Conservation (phyloP, 2,797 vertebrate species). For the Enteromius paludinosus region DNA sequence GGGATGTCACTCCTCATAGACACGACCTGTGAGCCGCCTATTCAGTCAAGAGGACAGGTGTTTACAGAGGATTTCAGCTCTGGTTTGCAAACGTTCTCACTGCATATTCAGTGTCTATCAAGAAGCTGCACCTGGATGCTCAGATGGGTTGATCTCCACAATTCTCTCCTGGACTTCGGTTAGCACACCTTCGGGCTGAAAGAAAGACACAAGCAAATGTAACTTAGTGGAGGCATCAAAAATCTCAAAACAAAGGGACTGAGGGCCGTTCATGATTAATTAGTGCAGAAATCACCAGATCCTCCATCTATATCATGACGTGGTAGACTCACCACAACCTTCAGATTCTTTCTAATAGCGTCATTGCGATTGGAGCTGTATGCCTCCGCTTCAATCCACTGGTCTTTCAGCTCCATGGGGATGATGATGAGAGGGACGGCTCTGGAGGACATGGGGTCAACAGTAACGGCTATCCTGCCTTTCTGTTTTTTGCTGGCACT, state of each 20-base stretch:
- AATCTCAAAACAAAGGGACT: not conserved
- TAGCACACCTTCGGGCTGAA: constrained; percentile 57
- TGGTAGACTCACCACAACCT: constrained; percentile 78
- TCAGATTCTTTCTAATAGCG: constrained; percentile 77
- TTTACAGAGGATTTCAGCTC: too few relatives aligned
- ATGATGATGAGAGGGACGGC: constrained; percentile 75
- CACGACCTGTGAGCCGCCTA: constrained; percentile 79
- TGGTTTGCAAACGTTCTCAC: not conserved
- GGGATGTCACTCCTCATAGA: constrained; percentile 68
- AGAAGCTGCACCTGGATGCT: constrained; percentile 32
- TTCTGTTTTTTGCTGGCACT: constrained; percentile 72
- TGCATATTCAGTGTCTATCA: not conserved
- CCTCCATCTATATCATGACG: not conserved
- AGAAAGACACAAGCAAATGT: not conserved
- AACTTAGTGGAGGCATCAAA: not conserved
- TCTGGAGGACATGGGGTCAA: constrained; percentile 65
- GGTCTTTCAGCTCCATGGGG: constrained; percentile 71
- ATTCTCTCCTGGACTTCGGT: constrained; percentile 29
- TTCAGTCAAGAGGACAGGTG: not conserved
- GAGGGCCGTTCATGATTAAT: not conserved
- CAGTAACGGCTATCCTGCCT: constrained; percentile 50
- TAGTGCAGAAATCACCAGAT: not conserved
- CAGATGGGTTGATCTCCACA: constrained; percentile 45
- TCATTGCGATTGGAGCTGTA: constrained; percentile 56
- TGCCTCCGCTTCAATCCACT: constrained; percentile 77